Percentiles rank a stretch among this genome's conserved stretches.
These are phyloP conservation scores for Sphinx pinastri DNA, from an alignment of 2,888 invertebrate species.

Conservation along the genomic window DNA sequence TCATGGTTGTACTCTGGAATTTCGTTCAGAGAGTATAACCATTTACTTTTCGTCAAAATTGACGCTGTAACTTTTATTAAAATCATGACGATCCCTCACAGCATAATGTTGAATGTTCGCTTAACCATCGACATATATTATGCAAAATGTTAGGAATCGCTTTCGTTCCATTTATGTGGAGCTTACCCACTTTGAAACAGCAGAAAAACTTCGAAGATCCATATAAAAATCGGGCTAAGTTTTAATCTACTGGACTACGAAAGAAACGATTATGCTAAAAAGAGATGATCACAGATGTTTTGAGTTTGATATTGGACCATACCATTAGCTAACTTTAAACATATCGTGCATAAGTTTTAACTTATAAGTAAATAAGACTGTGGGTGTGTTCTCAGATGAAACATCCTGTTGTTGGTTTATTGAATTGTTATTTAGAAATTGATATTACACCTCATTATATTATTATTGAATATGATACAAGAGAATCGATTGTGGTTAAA, in stretches of 20 bases:
- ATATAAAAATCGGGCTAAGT: conserved; percentile 70
- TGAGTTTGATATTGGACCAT: conserved; percentile 30
- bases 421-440: not conserved
- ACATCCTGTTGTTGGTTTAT: conserved; percentile 20
- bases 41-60: conserved; percentile 66
- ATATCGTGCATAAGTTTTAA: conserved; percentile 44
- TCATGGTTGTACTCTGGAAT: conserved; percentile 64
- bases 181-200: conserved; percentile 48
- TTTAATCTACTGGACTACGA: conserved; percentile 64
- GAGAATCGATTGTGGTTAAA: conserved; percentile 60
- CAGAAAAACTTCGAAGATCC: conserved; percentile 79
- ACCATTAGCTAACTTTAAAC: conserved; percentile 57
- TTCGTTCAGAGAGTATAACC: conserved; percentile 59
- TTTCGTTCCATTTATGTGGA: conserved; percentile 71
- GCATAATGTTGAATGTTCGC: conserved; percentile 64
- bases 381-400: not conserved
- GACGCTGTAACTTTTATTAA: conserved; percentile 26
- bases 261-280: conserved; percentile 54
- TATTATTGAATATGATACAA: conserved; percentile 2
- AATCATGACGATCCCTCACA: conserved; percentile 57
- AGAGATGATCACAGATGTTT: conserved; percentile 19
- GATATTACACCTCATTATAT: not conserved
- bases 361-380: conserved; percentile 25
- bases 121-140: conserved; percentile 64
- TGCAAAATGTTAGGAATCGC: conserved; percentile 52